Evolutionary conservation across 2,797 vertebrate genomes (phyloP), one percentile per base, ranked within the genome.

Genomic region (Pantherophis vulpinus): DNA sequence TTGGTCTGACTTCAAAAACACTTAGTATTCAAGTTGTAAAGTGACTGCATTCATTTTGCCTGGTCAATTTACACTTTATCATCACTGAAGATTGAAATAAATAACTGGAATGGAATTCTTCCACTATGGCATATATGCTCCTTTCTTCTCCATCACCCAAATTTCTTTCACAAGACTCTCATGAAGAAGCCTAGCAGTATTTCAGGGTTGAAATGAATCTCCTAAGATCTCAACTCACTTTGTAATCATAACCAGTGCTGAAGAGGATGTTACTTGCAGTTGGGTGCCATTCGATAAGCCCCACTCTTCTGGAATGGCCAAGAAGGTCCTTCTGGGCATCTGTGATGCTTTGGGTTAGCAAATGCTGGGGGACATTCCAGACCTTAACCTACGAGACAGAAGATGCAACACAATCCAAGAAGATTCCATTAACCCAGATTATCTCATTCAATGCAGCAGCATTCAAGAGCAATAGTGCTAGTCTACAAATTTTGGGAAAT

Each of bases 271-370:
- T 98, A 91, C 97, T 98, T 1, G 98, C 99, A 0, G 98, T 99
- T 12, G 99, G 99, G 94, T 99, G 99, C 99, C 99, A 99, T 92
- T 99, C 98, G 13, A 99, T 97, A 95, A 99, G 98, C 90, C 98
- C 98, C 12, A 99, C 99, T 93, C 98, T 98, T 96, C 99, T 98
- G 6, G 97, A 92, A 27, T 99, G 99, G 91, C 98, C 98, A 94
- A 98, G 95, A 20, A 99, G 98, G 93, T 99, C 99, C 93, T 99
- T 99, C 97, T 96, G 98, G 0, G 98, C 96, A 88, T 89, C 95
- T 0, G 98, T 99, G 66, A 99, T 97, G 97, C 97, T 99, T 96
- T 96, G 98, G 10, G 98, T 83, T 89, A 99, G 93, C 20, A 98
- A 97, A 13, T 98, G 98, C 94, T 97, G 98, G 88, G 99, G 99